Base-by-base conservation (phyloP, 1,140 invertebrate genomes). In the Habropoda laboriosa region DNA sequence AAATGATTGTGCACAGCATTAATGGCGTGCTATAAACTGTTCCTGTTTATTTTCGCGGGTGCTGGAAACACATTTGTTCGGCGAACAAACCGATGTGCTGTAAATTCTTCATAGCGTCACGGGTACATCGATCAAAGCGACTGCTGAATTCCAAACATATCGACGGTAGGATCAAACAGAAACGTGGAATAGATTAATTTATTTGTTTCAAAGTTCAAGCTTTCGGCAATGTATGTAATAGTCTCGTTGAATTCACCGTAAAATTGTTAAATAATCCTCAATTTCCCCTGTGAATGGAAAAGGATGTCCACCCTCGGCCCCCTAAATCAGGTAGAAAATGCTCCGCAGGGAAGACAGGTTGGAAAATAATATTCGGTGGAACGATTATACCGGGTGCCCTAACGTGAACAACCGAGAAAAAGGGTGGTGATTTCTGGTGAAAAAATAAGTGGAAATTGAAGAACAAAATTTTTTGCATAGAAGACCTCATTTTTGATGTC, bases 91-190 rank as follows among this genome's bases (percentile, higher is more conserved):
- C 42, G 40, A n/a, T 8, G 42, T 7, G 35, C 57, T 45, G 45
- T 53, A 38, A 70, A 72, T 61, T 72, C 76, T 61, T 78, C 67
- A 32, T 61, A 32, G 32, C 55, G 67, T 60, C 53, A 71, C 32
- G 2, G 75, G 13, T 75, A n/a, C 18, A 78, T 61, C 67, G 75
- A 78, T 78, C 75, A 78, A 71, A 70, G 24, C 67, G 45, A 21
- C 18, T 47, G 42, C 27, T 45, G 57, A 42, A 78, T 78, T 61
- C 57, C 35, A 32, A 77, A 70, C 40, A 45, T 45, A 57, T 58
- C 64, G 12, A 10, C 30, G 12, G 18, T 12, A n/a, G 8, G 24
- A 55, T 58, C 38, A 30, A 57, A 76, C 66, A 30, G 16, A 8
- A 53, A 53, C 47, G n/a, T n/a, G 18, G 49, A 45, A 30, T 45